Base-by-base conservation (phyloP, 1,140 invertebrate genomes). In the Colletes latitarsis region DNA sequence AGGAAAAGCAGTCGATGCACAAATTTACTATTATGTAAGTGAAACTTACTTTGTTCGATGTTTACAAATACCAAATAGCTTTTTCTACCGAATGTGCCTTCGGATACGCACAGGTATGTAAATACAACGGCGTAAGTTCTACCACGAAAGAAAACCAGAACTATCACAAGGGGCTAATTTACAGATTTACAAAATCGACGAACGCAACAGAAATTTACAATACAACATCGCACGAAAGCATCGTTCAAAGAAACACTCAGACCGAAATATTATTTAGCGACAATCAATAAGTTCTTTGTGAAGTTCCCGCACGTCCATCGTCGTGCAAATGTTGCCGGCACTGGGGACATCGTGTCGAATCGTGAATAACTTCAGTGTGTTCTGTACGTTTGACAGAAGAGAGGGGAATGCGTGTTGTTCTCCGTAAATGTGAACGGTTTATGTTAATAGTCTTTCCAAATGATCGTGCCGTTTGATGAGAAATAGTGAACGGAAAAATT, bases 381-480 rank as follows among this genome's bases (percentile, higher is more conserved):
- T 82, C 14, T 57, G 64, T 39, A n/a, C 17, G 69, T 82, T 87
- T 88, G 87, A 88, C 79, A 88, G 80, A 52, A 85, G 55, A 82
- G 82, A 82, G 71, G 85, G 66, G 67, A 81, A 60, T 70, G 63
- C 55, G 69, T 80, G 77, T 78, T 77, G 19, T 79, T 69, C 55
- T 79, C 63, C 57, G 60, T 75, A 67, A 84, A 41, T 78, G 64
- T 71, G 72, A 62, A 63, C 30, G 52, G 43, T 80, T 76, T 63
- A 63, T 70, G 75, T 76, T 84, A 77, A 74, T 81, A 62, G 67
- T 64, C 39, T 72, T 72, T 79, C 67, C 49, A 69, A 55, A 85
- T 64, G 60, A 72, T 78, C 60, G 64, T 82, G 46, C 77, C 63
- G 53, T 88, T 83, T 82, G 67, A 86, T 87, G 78, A 74, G 75